Base-by-base conservation (phyloP, 1,140 invertebrate species). In the Heterodera carotae region DNA sequence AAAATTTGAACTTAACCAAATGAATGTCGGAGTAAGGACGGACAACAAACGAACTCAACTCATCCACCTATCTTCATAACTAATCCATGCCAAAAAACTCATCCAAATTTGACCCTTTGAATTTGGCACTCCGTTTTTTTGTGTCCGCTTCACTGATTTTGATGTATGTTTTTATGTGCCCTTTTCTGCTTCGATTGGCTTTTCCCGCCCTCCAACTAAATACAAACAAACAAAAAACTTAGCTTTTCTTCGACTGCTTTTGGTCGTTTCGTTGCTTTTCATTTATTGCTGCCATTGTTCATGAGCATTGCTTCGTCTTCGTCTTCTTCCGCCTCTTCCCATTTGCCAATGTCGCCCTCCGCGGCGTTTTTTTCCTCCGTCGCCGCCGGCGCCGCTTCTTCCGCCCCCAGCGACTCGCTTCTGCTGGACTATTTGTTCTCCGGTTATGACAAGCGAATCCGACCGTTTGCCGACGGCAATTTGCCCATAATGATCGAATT, bases 381-480 rank as follows among this genome's bases (percentile, higher is more conserved):
- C 39, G 39, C 39, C 12, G n/a, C n/a, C n/a, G n/a, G n/a, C n/a
- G n/a, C n/a, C n/a, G n/a, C n/a, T n/a, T n/a, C 39, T 12, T 43
- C 39, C 2, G 48, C 48, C 48, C 48, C 48, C 15, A 56, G 43
- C 36, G 48, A 77, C 48, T 75, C 53, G 10, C 29, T 43, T 31
- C 34, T 84, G 29, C 48, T 84, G 18, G 76, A 82, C 27, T 69
- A 73, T 25, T 25, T 84, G 3, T 78, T 84, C 25, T 25, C 43
- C 12, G 68, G 74, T 15, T 84, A 84, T 75, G 84, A 84, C 56
- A 84, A 81, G 59, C 75, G 84, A 53, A 80, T 84, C 29, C 27
- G 84, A 5, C 83, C 84, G 2, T 83, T 74, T 39, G 59, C 82
- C 2, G 84, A 86, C 48, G 68, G 76, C 31, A 56, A 82, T 25